These are phyloP conservation scores for Ara ararauna DNA, from an alignment of 2,797 vertebrate genomes.

Conservation along the genomic window DNA sequence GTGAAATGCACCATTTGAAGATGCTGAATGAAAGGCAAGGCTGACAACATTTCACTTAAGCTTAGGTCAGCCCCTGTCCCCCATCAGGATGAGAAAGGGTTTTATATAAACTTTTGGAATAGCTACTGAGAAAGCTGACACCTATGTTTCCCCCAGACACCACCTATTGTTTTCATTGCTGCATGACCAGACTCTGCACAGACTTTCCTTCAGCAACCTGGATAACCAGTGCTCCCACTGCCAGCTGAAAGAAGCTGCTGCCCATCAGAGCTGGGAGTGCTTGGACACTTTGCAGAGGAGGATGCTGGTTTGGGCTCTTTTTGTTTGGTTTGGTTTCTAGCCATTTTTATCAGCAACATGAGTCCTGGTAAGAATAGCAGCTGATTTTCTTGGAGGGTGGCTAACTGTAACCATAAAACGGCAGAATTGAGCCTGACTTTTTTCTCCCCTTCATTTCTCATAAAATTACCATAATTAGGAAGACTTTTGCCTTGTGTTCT, in stretches of 20 bases:
- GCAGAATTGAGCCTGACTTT: background rate
- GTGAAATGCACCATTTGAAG: background rate
- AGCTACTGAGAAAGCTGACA: background rate
- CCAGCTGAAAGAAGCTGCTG: background rate
- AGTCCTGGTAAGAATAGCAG: background rate
- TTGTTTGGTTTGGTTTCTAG: background rate
- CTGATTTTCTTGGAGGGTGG: background rate
- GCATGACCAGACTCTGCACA: background rate
- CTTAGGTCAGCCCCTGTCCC: background rate
- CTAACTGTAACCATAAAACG: background rate
- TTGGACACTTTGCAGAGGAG: background rate
- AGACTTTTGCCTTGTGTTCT: background rate
- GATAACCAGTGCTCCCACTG: background rate
- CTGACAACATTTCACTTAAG: background rate
- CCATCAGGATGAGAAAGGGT: background rate
- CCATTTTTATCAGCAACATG: background rate
- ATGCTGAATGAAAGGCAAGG: background rate
- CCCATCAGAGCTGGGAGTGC: background rate
- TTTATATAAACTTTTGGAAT: background rate
- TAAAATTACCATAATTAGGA: background rate
- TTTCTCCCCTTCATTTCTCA: background rate
- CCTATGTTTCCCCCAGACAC: rapidly evolving
- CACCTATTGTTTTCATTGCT: background rate
- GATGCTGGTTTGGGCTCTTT: rapidly evolving
- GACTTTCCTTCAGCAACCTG: background rate